A percentile compares a stretch with the other conserved stretches of the same genome.
phyloP scores from a whole-genome alignment of 2,888 invertebrate genomes.

The Oxytorus armatus region DNA sequence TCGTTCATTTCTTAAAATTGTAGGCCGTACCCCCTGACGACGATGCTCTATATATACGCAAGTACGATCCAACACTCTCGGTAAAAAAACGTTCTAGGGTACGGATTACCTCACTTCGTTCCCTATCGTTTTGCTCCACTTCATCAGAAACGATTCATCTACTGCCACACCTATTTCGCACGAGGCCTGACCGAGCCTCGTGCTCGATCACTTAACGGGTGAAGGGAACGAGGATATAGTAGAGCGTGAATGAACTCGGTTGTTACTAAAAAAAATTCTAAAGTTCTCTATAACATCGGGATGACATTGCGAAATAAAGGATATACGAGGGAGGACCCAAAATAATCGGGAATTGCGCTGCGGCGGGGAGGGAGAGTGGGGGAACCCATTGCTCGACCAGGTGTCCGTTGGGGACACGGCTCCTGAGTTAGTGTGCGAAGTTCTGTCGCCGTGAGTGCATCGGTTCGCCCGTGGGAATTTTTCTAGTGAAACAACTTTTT shows the following conservation, averaged over 20 bases:
- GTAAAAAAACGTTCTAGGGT: conserved; percentile 3
- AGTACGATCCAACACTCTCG: conserved; percentile 9
- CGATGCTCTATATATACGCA: conserved; percentile 12
- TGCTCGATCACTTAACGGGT: conserved; percentile 38
- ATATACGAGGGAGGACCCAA: too few species aligned
- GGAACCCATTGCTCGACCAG: too few species aligned
- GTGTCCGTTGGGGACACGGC: too few species aligned
- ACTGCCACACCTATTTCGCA: conserved; percentile 50
- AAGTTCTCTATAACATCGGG: conserved; percentile 2
- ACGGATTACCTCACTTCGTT: conserved; percentile 45
- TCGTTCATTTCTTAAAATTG: conserved; percentile 62
- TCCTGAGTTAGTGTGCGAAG: too few species aligned
- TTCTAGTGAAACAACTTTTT: too few species aligned
- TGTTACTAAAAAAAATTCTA: neutral
- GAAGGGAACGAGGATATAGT: neutral
- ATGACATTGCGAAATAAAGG: neutral
- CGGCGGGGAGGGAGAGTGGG: too few species aligned
- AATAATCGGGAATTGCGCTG: too few species aligned
- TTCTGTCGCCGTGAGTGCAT: too few species aligned
- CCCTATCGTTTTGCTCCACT: conserved; percentile 39
- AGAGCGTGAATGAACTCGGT: neutral
- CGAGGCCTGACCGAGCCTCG: conserved; percentile 21
- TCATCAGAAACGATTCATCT: conserved; percentile 51
- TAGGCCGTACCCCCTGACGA: conserved; percentile 24
- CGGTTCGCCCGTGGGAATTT: too few species aligned